Conservation (phyloP, 30 jellyfish, hydroid and myxozoan genomes). For the Turritopsis dohrnii region DNA sequence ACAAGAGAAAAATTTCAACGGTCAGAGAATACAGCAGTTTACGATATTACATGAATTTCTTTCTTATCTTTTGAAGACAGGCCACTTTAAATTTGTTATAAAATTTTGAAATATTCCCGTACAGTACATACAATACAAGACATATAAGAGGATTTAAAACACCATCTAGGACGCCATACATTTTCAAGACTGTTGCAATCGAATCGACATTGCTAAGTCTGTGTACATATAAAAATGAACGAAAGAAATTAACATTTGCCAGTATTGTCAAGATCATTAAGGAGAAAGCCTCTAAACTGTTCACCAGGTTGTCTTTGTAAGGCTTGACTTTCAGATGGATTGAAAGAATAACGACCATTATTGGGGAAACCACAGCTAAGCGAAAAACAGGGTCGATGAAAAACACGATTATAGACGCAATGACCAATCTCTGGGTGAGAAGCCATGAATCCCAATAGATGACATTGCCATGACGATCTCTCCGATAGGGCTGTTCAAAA, state of each 20-base stretch:
- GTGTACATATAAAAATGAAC: neutral
- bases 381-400: neutral
- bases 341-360: neutral
- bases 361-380: neutral
- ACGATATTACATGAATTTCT: too few relatives aligned
- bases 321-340: neutral
- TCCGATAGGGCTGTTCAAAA: neutral
- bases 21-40: too few relatives aligned
- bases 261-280: neutral
- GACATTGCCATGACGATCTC: neutral
- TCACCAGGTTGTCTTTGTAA: neutral
- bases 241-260: neutral
- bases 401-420: neutral
- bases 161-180: neutral
- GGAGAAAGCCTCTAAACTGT: neutral
- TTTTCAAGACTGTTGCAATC: neutral
- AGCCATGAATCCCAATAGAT: neutral
- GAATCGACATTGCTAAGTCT: neutral
- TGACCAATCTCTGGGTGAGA: neutral
- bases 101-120: too few relatives aligned
- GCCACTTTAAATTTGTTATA: too few relatives aligned
- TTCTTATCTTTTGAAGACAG: too few relatives aligned
- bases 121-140: too few relatives aligned
- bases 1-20: too few relatives aligned
- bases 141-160: too few relatives aligned